Evolutionary conservation across 2,888 invertebrate species (phyloP), one percentile per base, ranked within the genome.

Genomic region (Zeuzera pyrina): DNA sequence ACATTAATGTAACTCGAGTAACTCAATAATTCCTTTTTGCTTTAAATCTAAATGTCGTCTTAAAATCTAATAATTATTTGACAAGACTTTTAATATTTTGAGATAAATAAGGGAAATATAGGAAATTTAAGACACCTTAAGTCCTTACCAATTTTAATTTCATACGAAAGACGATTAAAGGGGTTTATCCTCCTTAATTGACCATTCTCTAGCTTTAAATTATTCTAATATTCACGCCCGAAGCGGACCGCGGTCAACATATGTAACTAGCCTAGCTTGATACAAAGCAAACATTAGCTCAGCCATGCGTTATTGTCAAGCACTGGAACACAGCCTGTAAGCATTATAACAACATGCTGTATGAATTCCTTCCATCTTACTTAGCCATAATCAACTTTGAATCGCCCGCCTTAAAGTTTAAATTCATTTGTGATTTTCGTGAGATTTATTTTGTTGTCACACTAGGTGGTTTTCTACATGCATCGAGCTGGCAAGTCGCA

Each of bases 231-330:
- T 70, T 76, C 78, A 67, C 71, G 78, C 81, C 73, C 63, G 62
- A 54, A 71, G 79, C 76, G 57, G 45, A 47, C 61, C 66, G 64
- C 63, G 74, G 76, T 63, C 70, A 66, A 61, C 71, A 62, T 67
- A n/a, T 8, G 5, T 5, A 69, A 67, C 78, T 77, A 74, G 71
- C 71, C 65, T 63, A 63, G 66, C 64, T 62, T 62, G 73, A 68
- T 72, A 79, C 79, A 81, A 79, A 78, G 78, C 78, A 78, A 81
- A 83, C 71, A 79, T 81, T 81, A 81, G 79, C 48, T 42, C 77
- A 74, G 57, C 79, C 83, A 83, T 81, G 83, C 83, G 81, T 78
- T 83, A 81, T 81, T 81, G 83, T 81, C 81, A 81, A 78, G 77
- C 76, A 62, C 72, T 72, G 67, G 52, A 62, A 60, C 59, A 56